Conservation (phyloP, 1,140 invertebrate species). For the Drosophila nigrodunni region DNA sequence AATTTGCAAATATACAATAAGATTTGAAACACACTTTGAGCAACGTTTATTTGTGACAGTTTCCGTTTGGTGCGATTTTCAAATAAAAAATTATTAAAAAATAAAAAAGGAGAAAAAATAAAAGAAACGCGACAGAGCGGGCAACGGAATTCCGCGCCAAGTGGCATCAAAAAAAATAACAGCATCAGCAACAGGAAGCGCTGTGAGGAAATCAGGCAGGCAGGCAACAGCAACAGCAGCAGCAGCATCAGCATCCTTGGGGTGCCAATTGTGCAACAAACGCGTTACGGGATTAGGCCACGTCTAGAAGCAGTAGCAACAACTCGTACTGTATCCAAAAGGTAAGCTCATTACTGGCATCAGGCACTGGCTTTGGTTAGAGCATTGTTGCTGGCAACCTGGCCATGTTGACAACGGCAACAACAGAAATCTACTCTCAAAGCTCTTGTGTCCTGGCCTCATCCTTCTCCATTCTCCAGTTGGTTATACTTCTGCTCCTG, state of each 20-base stretch:
- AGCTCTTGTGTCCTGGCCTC: slow-evolving; percentile 21
- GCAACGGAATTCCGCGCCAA: slow-evolving; percentile 76
- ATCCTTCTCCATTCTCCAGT: not conserved
- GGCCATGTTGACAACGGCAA: slow-evolving; percentile 58
- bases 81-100: slow-evolving; percentile 66
- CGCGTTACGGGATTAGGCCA: slow-evolving; percentile 65
- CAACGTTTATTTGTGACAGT: slow-evolving; percentile 56
- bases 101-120: slow-evolving; percentile 39
- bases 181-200: slow-evolving; percentile 64
- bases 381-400: slow-evolving; percentile 32
- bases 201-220: slow-evolving; percentile 53
- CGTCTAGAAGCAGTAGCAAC: slow-evolving; percentile 41
- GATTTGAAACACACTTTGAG: slow-evolving; percentile 27
- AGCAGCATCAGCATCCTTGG: slow-evolving; percentile 37
- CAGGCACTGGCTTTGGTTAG: no score
- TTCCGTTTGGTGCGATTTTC: slow-evolving; percentile 70
- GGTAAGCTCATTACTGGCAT: slow-evolving; percentile 75
- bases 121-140: slow-evolving; percentile 47
- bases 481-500: slow-evolving; percentile 11
- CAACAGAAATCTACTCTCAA: not conserved
- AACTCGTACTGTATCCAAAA: slow-evolving; percentile 68
- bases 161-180: slow-evolving; percentile 29
- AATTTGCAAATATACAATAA: slow-evolving; percentile 43
- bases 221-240: slow-evolving; percentile 31
- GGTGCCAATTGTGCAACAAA: slow-evolving; percentile 76